Base-by-base conservation (phyloP, 2,888 invertebrate species). In the Iselma pallidipennis region DNA sequence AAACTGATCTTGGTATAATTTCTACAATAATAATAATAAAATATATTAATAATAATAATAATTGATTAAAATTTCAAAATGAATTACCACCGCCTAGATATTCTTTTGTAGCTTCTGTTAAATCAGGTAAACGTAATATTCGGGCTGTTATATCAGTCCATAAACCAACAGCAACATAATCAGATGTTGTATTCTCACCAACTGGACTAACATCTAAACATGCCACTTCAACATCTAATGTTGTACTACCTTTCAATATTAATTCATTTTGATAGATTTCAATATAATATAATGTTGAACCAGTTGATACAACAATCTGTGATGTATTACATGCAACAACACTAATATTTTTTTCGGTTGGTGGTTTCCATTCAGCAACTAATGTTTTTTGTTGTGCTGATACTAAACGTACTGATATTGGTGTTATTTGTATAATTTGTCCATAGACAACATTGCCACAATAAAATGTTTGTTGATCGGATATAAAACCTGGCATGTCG, bases 71-170 rank as follows among this genome's bases (percentile, higher is more conserved):
- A 25, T 25, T 29, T 29, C 2, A 31, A 42, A 29, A 14, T 14
- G 9, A 67, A 68, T 68, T 75, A 91, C 91, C 91, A 73, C 97
- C 97, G 29, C 94, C 91, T 1, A 98, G 83, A 75, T 91, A 89
- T 83, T 98, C 96, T 25, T 91, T 92, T 77, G 94, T 92, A 56
- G 96, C 85, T 72, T 91, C 90, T 59, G 88, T 86, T 55, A 98
- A 85, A 59, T 88, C 86, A 0, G 98, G 97, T 65, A 98, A 80
- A 10, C 88, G 86, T 25, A 98, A 84, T 65, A 98, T 89, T 10
- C 95, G 85, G 29, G 95, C 94, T 0, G 96, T 96, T 73, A 98
- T 96, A 77, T 98, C 97, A 0, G 95, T 97, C 99, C 99, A 99
- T 50, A 98, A 84, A 0, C 98, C 98, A 9, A 98, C 94, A 14